These are phyloP conservation scores for Oreochromis grahami DNA, from an alignment of 2,797 vertebrate species.

Conservation along the genomic window DNA sequence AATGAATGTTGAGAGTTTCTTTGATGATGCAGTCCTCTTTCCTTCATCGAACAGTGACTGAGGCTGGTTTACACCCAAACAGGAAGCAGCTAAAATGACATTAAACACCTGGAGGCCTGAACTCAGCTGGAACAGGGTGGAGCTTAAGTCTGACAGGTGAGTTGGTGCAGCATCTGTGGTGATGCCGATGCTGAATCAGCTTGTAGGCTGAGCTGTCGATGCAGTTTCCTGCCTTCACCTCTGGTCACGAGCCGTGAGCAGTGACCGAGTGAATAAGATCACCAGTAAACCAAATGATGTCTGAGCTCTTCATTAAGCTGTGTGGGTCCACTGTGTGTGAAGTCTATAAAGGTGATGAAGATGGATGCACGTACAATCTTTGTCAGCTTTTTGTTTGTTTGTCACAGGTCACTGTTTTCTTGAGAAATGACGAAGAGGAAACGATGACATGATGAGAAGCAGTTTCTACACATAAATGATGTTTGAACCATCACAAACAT, in stretches of 20 bases:
- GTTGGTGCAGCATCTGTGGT: neutral
- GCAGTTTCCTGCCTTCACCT: neutral
- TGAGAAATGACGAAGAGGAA: neutral
- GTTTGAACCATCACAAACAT: neutral
- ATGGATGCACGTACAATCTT: fast-evolving
- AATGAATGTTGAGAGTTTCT: fast-evolving
- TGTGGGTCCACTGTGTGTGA: neutral
- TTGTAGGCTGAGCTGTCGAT: no score
- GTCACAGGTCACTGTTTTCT: fast-evolving
- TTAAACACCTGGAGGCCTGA: neutral
- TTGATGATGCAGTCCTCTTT: neutral
- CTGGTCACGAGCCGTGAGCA: neutral
- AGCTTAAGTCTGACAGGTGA: neutral
- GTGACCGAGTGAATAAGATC: neutral
- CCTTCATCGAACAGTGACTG: fast-evolving
- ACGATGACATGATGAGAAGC: neutral
- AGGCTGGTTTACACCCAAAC: neutral
- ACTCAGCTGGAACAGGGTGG: fast-evolving
- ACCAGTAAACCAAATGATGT: neutral
- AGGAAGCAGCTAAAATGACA: neutral
- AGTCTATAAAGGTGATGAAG: fast-evolving
- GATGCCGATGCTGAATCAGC: neutral
- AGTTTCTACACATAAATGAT: neutral
- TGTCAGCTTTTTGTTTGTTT: neutral
- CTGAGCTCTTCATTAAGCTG: neutral